Base-by-base conservation (phyloP, 1,140 invertebrate genomes). In the Aphelinus certus region DNA sequence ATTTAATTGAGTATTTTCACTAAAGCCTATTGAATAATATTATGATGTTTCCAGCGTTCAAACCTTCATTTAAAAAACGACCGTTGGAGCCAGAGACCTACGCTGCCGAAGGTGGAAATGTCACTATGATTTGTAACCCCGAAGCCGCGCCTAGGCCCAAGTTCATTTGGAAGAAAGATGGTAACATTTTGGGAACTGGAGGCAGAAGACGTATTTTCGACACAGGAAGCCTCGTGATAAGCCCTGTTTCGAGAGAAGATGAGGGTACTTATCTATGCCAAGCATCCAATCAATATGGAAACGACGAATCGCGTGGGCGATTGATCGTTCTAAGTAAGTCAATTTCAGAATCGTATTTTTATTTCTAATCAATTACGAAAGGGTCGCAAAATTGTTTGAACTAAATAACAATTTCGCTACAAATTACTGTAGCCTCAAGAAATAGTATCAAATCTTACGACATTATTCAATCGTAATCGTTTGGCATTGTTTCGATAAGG, bases 151-250 rank as follows among this genome's bases (percentile, higher is more conserved):
- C 98, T 1, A 91, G 89, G 78, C 96, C 97, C 0, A 92, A 92
- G 79, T 97, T 97, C 82, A 90, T 92, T 57, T 99, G 97, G 97
- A 94, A 94, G 82, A 97, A 97, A 86, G 94, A 98, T 89, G 95
- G 94, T 42, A 93, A 93, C 81, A 88, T 94, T 2, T 91, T 97
- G 64, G 95, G 93, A 74, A 83, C 91, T 49, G 94, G 94, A 49
- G 94, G 95, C 2, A 91, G 94, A 81, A 89, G 95, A 80, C 91
- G 90, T 77, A 95, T 97, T 68, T 87, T 95, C 55, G 92, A 94
- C 67, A 95, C 92, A 87, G 96, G 96, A 42, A 96, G 94, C 83
- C 89, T 98, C 1, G 91, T 95, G n/a, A 96, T 97, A 63, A 91
- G 92, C 76, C 94, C 94, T n/a, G 92, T 97, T 1, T 95, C 94